Conservation (phyloP, 64 coral and sea anemone genomes). For the Astreopora myriophthalma region DNA sequence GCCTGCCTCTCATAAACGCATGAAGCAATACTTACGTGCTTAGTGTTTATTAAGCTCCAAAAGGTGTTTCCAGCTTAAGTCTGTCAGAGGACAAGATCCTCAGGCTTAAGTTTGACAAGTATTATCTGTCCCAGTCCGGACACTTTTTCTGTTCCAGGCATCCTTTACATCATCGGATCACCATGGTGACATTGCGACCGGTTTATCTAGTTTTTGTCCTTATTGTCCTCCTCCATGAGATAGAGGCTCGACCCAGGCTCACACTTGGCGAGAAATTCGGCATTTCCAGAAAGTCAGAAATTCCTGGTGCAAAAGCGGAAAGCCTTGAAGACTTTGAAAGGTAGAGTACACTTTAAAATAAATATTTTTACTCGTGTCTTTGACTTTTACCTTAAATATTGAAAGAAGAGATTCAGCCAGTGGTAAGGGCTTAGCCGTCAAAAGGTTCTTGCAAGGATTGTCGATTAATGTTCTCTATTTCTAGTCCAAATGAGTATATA, state of each 20-base stretch:
- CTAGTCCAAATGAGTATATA: background rate
- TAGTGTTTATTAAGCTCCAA: background rate
- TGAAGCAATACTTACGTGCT: background rate
- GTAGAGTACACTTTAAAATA: background rate
- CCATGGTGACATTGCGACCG: background rate
- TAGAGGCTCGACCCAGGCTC: background rate
- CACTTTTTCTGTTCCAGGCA: background rate
- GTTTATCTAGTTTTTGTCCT: background rate
- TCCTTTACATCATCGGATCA: background rate
- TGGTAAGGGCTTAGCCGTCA: too few relatives aligned
- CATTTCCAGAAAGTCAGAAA: background rate
- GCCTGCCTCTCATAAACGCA: too few relatives aligned
- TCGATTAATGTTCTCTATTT: background rate
- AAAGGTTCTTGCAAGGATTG: too few relatives aligned
- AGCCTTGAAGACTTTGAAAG: background rate
- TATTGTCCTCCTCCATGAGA: background rate
- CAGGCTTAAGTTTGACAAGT: too few relatives aligned
- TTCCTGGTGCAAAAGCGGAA: background rate
- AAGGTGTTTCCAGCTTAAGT: too few relatives aligned
- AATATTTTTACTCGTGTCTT: too few relatives aligned
- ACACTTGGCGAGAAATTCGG: background rate
- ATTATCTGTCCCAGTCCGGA: too few relatives aligned
- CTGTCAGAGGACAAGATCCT: too few relatives aligned
- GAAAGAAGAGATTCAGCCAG: too few relatives aligned
- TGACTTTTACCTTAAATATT: too few relatives aligned